Evolutionary conservation across 2,113 vertebrate genomes (phyloP), one percentile per base, ranked within the genome.

Genomic region (Gadus macrocephalus): DNA sequence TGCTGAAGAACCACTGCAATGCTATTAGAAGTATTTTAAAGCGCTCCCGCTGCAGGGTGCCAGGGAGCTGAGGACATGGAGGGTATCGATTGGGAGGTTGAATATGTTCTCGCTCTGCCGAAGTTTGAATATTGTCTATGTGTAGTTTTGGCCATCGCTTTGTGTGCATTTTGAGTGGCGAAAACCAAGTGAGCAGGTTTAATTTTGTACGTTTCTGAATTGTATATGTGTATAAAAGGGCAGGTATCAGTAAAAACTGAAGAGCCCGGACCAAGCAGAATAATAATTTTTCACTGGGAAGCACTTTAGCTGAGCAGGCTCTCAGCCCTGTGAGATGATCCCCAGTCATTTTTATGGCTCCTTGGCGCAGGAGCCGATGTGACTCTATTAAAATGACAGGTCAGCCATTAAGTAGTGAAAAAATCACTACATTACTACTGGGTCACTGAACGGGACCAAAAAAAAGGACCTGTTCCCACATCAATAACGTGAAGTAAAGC

Each of bases 381-480:
- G 80, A 78, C 74, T 83, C 79, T 75, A 84, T 89, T 86, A 90
- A 87, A 79, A 76, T 81, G 73, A 85, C 81, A 80, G 75, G 20
- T 62, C 27, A 69, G 73, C 70, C 66, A 58, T 83, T 87, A 86
- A 86, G 74, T 67, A 81, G 69, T 81, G 78, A 88, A 77, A 76
- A 78, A 91, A 83, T 82, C 69, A 64, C 68, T 70, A 80, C 78
- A 79, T 88, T 86, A 85, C 65, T 72, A 27, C 70, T 53, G 70
- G 85, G 85, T 86, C 78, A 83, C 64, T 82, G 78, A 64, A 76
- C 60, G 75, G 72, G 65, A 83, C 77, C 78, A 63, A 72, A 69
- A 67, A 63, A 72, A 63, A 73, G 69, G 67, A 60, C 72, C 77
- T 53, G 22, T 70, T 68, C 67, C 19, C 64, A 69, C 69, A 84